Percentiles rank a stretch among this genome's conserved stretches.
Conservation (phyloP, 2,888 invertebrate genomes). For the Adelphocoris suturalis region DNA sequence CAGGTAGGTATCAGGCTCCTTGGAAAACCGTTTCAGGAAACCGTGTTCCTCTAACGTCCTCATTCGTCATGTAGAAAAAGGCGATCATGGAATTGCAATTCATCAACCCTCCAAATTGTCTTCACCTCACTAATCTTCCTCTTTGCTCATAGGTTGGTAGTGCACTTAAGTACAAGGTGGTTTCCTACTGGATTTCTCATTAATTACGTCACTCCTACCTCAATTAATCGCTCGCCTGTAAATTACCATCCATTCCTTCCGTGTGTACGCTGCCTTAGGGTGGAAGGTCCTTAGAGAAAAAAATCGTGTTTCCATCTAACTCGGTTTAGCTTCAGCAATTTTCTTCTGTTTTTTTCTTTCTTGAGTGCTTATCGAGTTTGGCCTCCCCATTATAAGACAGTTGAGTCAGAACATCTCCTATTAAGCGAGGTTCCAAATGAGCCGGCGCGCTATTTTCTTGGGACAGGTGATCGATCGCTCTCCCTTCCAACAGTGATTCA, state of each 20-base stretch:
- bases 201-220: not conserved
- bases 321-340: not conserved
- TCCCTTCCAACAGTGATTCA: not conserved
- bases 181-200: not conserved
- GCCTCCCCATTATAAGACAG: not conserved
- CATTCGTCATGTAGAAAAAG: no score
- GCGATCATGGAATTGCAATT: not conserved
- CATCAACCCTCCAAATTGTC: not conserved
- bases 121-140: not conserved
- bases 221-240: no score
- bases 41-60: no score
- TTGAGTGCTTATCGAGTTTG: not conserved
- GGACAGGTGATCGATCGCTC: not conserved
- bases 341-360: not conserved
- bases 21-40: no score
- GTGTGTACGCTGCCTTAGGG: not conserved
- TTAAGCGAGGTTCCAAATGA: not conserved
- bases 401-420: not conserved
- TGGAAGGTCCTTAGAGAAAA: not conserved
- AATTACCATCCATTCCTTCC: conserved; percentile 4
- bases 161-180: not conserved
- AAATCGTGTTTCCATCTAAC: not conserved
- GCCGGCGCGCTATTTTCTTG: not conserved
- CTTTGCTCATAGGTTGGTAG: not conserved
- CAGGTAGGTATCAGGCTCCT: no score